A percentile compares a stretch with the other conserved stretches of the same genome.
phyloP scores from a whole-genome alignment of 2,113 vertebrate species.

The Onychostoma macrolepis region DNA sequence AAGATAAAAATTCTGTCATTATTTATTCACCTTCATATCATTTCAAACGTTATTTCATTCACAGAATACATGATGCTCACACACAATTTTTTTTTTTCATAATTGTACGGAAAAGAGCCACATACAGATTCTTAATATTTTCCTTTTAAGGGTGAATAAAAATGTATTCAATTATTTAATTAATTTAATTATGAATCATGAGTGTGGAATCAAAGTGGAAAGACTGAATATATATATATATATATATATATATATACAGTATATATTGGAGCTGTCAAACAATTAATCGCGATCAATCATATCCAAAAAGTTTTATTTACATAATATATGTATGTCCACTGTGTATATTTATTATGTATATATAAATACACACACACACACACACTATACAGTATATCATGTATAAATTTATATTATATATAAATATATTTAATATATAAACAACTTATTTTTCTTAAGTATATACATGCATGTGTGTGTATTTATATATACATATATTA shows the following conservation, averaged over 20 bases:
- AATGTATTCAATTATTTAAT: too few relatives aligned
- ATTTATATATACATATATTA: too few relatives aligned
- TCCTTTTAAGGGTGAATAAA: too few relatives aligned
- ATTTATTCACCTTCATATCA: neutral
- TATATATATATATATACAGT: neutral
- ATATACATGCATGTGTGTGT: too few relatives aligned
- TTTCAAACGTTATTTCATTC: neutral
- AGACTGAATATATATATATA: too few relatives aligned
- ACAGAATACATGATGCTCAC: neutral
- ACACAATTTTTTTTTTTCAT: neutral
- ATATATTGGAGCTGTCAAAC: neutral
- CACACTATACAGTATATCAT: too few relatives aligned
- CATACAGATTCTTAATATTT: too few relatives aligned
- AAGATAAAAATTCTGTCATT: neutral
- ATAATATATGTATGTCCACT: too few relatives aligned
- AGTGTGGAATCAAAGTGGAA: too few relatives aligned
- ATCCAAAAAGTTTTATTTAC: neutral
- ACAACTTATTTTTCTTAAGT: neutral
- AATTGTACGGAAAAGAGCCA: neutral
- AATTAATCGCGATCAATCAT: neutral
- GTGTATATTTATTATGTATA: neutral
- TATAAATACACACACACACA: neutral
- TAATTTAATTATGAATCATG: too few relatives aligned
- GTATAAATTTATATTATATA: neutral
- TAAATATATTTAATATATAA: neutral